These are phyloP conservation scores for Mesorhabditis spiculigera DNA, from an alignment of 2,888 invertebrate genomes.

Conservation along the genomic window DNA sequence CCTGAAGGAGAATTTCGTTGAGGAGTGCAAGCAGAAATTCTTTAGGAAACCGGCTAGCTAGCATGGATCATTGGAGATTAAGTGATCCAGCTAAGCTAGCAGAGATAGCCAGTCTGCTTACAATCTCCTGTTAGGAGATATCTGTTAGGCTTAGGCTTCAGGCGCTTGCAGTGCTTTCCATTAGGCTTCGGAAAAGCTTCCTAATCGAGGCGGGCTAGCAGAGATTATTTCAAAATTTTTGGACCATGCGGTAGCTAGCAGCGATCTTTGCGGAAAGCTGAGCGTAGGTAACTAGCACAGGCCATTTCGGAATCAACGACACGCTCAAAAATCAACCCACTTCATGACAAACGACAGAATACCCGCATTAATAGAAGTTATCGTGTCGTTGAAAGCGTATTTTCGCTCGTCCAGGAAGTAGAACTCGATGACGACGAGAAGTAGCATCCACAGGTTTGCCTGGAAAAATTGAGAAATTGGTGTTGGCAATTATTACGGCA, in stretches of 20 bases:
- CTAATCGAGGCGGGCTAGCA: too few species aligned
- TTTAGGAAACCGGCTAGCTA: too few species aligned
- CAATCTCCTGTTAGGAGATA: too few species aligned
- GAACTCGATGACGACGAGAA: constrained; percentile 26
- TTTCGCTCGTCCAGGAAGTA: constrained; percentile 20
- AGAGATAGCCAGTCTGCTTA: too few species aligned
- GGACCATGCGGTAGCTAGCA: not conserved
- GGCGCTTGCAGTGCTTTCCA: too few species aligned
- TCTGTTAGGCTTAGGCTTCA: too few species aligned
- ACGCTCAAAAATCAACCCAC: constrained; percentile 17
- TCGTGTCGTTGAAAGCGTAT: constrained; percentile 33
- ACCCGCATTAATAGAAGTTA: constrained; percentile 54
- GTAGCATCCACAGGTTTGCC: constrained; percentile 26
- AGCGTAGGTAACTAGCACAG: not conserved
- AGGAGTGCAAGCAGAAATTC: too few species aligned
- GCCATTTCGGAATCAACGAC: not conserved
- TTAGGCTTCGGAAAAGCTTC: too few species aligned
- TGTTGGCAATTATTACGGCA: too few species aligned
- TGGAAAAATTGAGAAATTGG: constrained; percentile 12
- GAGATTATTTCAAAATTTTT: not conserved
- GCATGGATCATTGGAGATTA: too few species aligned
- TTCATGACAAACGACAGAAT: constrained; percentile 56
- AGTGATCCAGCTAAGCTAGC: too few species aligned
- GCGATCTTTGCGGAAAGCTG: too few species aligned
- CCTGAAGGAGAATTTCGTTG: constrained; percentile 18